A percentile compares a stretch with the other conserved stretches of the same genome.
These are phyloP conservation scores for Papilio glaucus DNA, from an alignment of 1,140 invertebrate genomes.

Conservation along the genomic window DNA sequence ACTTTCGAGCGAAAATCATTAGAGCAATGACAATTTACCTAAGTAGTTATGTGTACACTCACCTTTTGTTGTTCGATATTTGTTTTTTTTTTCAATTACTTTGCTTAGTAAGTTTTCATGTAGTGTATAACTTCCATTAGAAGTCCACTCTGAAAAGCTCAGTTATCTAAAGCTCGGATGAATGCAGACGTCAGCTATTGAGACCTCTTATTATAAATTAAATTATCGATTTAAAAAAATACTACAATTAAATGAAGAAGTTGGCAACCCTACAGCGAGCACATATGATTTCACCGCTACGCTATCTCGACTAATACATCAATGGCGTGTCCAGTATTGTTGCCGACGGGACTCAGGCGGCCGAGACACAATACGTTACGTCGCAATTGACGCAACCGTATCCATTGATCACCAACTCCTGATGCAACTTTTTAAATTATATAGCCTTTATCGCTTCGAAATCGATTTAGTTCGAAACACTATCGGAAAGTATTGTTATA, in stretches of 20 bases:
- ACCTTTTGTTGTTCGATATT: no score
- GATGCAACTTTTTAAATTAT: constrained; percentile 37
- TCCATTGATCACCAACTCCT: constrained; percentile 22
- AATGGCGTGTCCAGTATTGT: constrained; percentile 66
- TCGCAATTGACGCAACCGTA: constrained; percentile 32
- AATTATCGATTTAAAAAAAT: neutral
- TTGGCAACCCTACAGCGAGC: constrained; percentile 39
- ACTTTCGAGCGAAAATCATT: no score
- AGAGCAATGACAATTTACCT: no score
- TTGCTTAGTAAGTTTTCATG: no score
- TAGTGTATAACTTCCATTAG: no score
- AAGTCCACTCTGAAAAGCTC: no score
- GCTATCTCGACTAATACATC: constrained; percentile 65
- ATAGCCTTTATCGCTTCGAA: constrained; percentile 18
- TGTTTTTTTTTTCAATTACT: no score
- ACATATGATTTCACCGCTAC: constrained; percentile 61
- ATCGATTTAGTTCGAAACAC: constrained; percentile 27
- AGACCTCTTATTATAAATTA: no score
- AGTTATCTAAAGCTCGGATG: no score
- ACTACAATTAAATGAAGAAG: neutral
- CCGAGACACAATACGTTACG: constrained; percentile 54
- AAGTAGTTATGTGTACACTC: no score
- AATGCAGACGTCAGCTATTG: no score
- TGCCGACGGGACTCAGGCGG: constrained; percentile 57
- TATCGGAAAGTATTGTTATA: constrained; percentile 17